phyloP scores from a whole-genome alignment of 2,797 vertebrate genomes.

The Lepilemur ruficaudatus region DNA sequence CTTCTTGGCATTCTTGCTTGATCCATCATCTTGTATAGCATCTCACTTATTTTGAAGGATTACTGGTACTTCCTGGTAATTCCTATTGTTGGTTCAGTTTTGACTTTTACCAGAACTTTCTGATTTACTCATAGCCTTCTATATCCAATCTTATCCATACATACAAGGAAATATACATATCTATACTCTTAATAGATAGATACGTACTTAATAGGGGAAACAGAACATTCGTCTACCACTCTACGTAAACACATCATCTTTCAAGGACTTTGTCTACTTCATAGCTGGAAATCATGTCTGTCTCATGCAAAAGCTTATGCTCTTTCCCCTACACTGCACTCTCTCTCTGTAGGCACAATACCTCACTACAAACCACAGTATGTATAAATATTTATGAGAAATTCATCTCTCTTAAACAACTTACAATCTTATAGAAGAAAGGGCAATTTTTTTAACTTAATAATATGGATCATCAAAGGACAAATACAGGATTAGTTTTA shows the following conservation, averaged over 20 bases:
- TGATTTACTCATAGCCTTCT: not conserved
- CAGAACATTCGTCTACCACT: not conserved
- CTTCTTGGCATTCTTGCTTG: not conserved
- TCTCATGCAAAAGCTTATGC: not conserved
- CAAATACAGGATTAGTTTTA: not conserved
- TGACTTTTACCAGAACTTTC: not conserved
- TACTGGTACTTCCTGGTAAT: not conserved
- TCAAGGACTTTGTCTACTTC: not conserved
- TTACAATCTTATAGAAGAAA: not conserved
- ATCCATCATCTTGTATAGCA: not conserved
- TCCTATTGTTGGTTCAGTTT: not conserved
- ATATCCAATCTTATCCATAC: not conserved
- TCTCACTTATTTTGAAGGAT: not conserved
- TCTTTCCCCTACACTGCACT: not conserved
- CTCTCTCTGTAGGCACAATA: not conserved
- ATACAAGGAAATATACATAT: not conserved
- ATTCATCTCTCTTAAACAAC: not conserved
- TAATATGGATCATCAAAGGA: not conserved
- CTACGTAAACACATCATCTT: not conserved
- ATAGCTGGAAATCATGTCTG: not conserved
- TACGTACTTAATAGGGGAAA: not conserved
- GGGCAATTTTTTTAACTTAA: not conserved
- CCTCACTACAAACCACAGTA: not conserved
- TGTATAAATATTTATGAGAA: not conserved
- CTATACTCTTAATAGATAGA: not conserved